Evolutionary conservation across 2,888 invertebrate species (phyloP).

Genomic region (Brenthis daphne): DNA sequence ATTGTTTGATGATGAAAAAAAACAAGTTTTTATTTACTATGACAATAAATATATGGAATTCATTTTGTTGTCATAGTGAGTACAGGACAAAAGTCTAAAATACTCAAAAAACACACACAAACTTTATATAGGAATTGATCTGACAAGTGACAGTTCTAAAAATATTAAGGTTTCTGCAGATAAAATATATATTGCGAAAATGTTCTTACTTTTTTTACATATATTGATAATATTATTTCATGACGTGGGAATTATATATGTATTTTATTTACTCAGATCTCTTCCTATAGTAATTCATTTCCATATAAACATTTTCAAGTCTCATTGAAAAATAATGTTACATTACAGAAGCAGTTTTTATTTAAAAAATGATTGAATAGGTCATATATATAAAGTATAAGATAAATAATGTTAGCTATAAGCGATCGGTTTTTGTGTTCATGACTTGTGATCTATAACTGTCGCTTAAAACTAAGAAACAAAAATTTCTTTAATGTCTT

Average conservation of each 20-base stretch:
- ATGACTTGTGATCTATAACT: conserved; percentile 42
- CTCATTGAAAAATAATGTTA: background rate
- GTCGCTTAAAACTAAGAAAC: conserved; percentile 33
- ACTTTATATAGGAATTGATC: background rate
- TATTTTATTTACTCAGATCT: background rate
- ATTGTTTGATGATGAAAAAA: background rate
- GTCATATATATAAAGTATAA: conserved; percentile 39
- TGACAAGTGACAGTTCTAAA: background rate
- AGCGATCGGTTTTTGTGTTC: conserved; percentile 55
- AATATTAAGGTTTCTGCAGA: no score
- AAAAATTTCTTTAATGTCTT: conserved; percentile 33
- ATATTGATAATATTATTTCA: no score
- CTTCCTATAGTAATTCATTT: conserved; percentile 1
- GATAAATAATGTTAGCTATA: conserved; percentile 47
- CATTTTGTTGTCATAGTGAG: conserved; percentile 2
- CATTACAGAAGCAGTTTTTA: background rate
- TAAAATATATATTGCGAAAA: no score
- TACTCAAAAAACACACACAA: background rate
- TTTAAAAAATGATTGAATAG: conserved; percentile 48
- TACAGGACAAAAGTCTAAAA: background rate
- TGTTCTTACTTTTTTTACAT: no score
- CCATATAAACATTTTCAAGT: background rate
- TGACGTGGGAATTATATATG: no score
- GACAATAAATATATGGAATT: background rate
- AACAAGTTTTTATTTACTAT: background rate